phyloP scores from a whole-genome alignment of 2,797 vertebrate genomes.

The Anas capensis region DNA sequence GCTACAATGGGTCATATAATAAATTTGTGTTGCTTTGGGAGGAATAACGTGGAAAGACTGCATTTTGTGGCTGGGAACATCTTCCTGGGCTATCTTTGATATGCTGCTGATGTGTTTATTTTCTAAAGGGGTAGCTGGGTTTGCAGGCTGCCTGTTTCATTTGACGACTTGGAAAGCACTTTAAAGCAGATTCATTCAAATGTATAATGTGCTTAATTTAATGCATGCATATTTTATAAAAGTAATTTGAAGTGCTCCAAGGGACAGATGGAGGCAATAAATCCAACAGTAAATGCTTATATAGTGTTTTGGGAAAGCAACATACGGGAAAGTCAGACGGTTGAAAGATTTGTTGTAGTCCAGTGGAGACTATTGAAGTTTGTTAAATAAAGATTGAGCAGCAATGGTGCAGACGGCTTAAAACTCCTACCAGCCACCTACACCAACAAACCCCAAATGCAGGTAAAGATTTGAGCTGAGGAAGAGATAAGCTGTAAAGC shows the following conservation, averaged over 20 bases:
- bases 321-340: not conserved
- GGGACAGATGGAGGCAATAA: not conserved
- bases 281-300: not conserved
- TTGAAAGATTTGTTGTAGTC: not conserved
- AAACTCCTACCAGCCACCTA: not conserved
- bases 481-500: not conserved
- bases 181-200: not conserved
- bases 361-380: not conserved
- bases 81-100: not conserved
- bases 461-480: not conserved
- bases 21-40: not conserved
- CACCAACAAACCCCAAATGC: not conserved
- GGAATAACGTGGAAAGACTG: not conserved
- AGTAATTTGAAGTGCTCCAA: slow-evolving; percentile 27
- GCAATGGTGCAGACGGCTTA: not conserved
- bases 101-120: not conserved
- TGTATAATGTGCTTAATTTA: not conserved
- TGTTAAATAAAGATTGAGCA: not conserved
- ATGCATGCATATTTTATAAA: slow-evolving; percentile 5
- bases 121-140: not conserved
- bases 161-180: not conserved
- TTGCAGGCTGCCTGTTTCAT: not conserved
- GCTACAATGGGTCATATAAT: not conserved
- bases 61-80: not conserved
- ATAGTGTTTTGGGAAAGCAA: not conserved